Evolutionary conservation across 2,888 invertebrate genomes (phyloP).

Genomic region (Drosophila aldrichi): DNA sequence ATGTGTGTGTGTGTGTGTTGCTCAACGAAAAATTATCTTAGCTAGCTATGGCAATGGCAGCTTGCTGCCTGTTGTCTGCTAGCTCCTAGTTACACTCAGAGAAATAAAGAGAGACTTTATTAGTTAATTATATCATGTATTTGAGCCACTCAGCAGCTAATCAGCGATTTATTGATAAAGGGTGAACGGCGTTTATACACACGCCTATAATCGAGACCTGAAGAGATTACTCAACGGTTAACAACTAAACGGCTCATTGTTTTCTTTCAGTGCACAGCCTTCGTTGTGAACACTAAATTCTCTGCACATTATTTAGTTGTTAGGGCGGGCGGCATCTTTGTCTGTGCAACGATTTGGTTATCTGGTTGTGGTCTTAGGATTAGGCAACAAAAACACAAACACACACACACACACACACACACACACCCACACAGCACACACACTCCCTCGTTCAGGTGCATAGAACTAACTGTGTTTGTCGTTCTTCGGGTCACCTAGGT

Average conservation of each 20-base stretch:
- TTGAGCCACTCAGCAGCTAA: not conserved
- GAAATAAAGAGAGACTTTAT: not conserved
- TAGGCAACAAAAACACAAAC: slow-evolving; percentile 53
- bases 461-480: slow-evolving; percentile 22
- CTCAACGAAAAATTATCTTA: slow-evolving; percentile 53
- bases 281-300: slow-evolving; percentile 62
- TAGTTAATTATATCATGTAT: not conserved
- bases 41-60: slow-evolving; percentile 49
- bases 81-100: slow-evolving; percentile 3
- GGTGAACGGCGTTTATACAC: not conserved
- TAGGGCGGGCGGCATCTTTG: slow-evolving; percentile 58
- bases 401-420: slow-evolving; percentile 3
- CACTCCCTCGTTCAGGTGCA: not conserved
- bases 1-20: slow-evolving; percentile 10
- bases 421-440: not conserved
- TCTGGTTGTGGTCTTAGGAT: slow-evolving; percentile 73
- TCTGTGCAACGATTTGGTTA: slow-evolving; percentile 67
- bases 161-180: not conserved
- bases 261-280: slow-evolving; percentile 3
- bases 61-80: slow-evolving; percentile 28
- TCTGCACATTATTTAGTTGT: slow-evolving; percentile 79
- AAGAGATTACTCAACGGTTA: not conserved
- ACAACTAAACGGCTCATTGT: not conserved
- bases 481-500: slow-evolving; percentile 28
- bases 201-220: not conserved